A percentile compares a stretch with the other conserved stretches of the same genome.
These are phyloP conservation scores for Amblyjoppa fuscipennis DNA, from an alignment of 2,888 invertebrate species.

Conservation along the genomic window DNA sequence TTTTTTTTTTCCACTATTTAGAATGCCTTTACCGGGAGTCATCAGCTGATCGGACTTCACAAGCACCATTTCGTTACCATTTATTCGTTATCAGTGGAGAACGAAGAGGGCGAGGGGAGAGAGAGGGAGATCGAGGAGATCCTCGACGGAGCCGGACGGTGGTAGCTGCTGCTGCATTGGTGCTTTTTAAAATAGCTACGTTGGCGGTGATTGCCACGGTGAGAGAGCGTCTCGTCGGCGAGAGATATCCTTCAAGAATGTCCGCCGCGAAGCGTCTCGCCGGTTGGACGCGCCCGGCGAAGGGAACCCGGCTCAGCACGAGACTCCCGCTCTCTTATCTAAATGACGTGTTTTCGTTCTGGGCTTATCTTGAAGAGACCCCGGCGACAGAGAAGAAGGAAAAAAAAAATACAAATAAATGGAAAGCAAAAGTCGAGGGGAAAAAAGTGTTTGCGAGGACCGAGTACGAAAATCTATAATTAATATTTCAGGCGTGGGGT, in stretches of 20 bases:
- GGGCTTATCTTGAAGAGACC: slow-evolving; percentile 80
- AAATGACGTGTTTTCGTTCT: slow-evolving; percentile 82
- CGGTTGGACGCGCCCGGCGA: slow-evolving; percentile 75
- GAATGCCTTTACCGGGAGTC: slow-evolving; percentile 17
- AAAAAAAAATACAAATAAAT: slow-evolving; percentile 5
- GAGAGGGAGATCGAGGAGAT: slow-evolving; percentile 44
- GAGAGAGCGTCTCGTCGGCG: slow-evolving; percentile 61
- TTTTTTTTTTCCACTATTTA: not conserved
- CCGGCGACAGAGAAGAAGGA: slow-evolving; percentile 43
- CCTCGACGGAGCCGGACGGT: slow-evolving; percentile 37
- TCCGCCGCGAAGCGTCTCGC: slow-evolving; percentile 73
- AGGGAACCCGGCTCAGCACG: slow-evolving; percentile 69
- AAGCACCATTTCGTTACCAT: slow-evolving; percentile 39
- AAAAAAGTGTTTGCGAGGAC: slow-evolving; percentile 13
- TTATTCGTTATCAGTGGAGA: slow-evolving; percentile 48
- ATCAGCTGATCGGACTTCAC: slow-evolving; percentile 47
- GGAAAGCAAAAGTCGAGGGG: not conserved
- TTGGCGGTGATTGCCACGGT: slow-evolving; percentile 46
- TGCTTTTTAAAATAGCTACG: slow-evolving; percentile 34
- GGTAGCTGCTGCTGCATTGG: slow-evolving; percentile 35
- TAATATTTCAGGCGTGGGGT: not conserved
- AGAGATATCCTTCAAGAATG: slow-evolving; percentile 73
- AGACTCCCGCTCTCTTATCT: slow-evolving; percentile 77
- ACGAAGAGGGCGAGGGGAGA: not conserved
- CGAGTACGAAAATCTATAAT: not conserved